Evolutionary conservation across 2,888 invertebrate species (phyloP), one percentile per base, ranked within the genome.

Genomic region (Drosophila anomalipes): DNA sequence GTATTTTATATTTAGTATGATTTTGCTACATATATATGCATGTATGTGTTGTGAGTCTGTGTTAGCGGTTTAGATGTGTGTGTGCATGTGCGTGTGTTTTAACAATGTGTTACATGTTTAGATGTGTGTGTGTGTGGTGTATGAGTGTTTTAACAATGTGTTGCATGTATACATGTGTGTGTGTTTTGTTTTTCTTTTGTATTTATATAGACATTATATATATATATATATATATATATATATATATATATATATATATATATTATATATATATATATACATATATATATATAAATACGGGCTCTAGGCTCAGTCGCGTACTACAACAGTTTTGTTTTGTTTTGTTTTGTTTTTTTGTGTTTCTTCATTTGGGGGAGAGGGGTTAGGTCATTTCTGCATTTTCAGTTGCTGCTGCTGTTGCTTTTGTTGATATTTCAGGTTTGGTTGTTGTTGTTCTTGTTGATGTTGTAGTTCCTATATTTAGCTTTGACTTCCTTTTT

Each of bases 261-360:
- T 6, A 22, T 41, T n/a, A n/a, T 14, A 53, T 35, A 35, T 19
- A 54, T 44, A 44, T 44, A 44, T 6, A 22, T 41, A 33, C 26
- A 35, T 53, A 22, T 53, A 22, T 30, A 4, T 54, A 35, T 22
- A 54, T 56, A 37, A 33, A 70, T 82, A 82, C 70, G 62, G 75
- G 69, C 76, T 80, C 69, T 69, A 62, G 66, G 63, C 77, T 83
- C 81, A 82, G 81, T 81, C 83, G 65, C 80, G 54, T 77, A 64
- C 81, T 70, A 82, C 69, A 77, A 78, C 67, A 58, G 63, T 63
- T 59, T 28, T 67, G 32, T 66, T 60, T 58, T 54, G 44, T 44
- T 49, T 67, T 47, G 10, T 52, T 62, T 60, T 65, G 57, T 65
- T 56, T 58, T 37, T 66, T 53, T 47, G 32, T 77, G 39, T 58